Percentiles rank a stretch among this genome's conserved stretches.
phyloP scores from a whole-genome alignment of 2,797 vertebrate species.

The Rhadinocentrus ornatus region DNA sequence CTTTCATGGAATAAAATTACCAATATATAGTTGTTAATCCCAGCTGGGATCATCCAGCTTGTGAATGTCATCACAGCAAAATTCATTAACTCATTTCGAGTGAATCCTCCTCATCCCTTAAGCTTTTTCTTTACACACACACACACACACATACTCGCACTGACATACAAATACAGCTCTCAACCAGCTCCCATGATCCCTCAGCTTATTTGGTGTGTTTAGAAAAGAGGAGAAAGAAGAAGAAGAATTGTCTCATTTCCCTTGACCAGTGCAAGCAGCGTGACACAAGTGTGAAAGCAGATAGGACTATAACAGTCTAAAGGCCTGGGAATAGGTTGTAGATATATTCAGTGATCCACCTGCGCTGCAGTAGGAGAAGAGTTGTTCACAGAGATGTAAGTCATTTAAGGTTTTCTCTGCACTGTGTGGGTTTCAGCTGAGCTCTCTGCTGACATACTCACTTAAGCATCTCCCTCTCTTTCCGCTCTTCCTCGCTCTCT shows the following conservation, averaged over 20 bases:
- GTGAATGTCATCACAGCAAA: slow-evolving; percentile 78
- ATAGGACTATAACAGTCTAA: slow-evolving; percentile 22
- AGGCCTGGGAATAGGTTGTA: slow-evolving; percentile 51
- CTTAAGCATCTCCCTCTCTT: slow-evolving; percentile 75
- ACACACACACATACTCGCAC: not conserved
- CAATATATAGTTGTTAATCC: slow-evolving; percentile 74
- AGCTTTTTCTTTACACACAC: slow-evolving; percentile 50
- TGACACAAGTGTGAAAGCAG: slow-evolving; percentile 57
- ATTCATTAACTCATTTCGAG: slow-evolving; percentile 79
- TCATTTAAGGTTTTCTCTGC: slow-evolving; percentile 71
- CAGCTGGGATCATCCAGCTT: slow-evolving; percentile 73
- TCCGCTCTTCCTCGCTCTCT: slow-evolving; percentile 71
- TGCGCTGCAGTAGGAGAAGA: slow-evolving; percentile 54
- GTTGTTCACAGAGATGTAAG: slow-evolving; percentile 72
- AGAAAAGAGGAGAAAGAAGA: slow-evolving; percentile 58
- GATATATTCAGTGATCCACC: slow-evolving; percentile 71
- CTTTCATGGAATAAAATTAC: slow-evolving; percentile 65
- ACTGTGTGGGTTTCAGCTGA: slow-evolving; percentile 69
- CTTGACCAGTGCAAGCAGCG: slow-evolving; percentile 56
- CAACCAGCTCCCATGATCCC: slow-evolving; percentile 75
- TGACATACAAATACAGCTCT: slow-evolving; percentile 58
- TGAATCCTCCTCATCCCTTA: slow-evolving; percentile 75
- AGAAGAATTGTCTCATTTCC: slow-evolving; percentile 60
- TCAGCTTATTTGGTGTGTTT: slow-evolving; percentile 80
- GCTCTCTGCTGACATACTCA: slow-evolving; percentile 76